These are phyloP conservation scores for Epistrophe eligans DNA, from an alignment of 2,888 invertebrate genomes.

Conservation along the genomic window DNA sequence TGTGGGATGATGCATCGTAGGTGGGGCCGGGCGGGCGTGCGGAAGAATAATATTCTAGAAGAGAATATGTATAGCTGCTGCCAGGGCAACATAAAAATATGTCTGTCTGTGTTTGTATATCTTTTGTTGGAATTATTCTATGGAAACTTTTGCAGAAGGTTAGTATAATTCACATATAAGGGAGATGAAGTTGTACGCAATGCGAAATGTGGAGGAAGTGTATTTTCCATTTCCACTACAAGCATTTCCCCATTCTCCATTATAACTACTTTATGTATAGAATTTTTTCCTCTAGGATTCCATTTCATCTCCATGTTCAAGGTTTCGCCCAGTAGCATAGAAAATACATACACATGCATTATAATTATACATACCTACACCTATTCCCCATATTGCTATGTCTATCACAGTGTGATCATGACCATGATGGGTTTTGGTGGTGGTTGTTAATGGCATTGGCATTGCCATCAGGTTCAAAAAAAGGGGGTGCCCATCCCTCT, in stretches of 20 bases:
- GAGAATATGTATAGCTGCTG: slow-evolving; percentile 8
- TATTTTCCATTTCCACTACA: slow-evolving; percentile 41
- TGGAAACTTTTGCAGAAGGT: slow-evolving; percentile 18
- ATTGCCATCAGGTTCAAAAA: slow-evolving; percentile 57
- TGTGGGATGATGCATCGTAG: slow-evolving; percentile 37
- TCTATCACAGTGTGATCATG: slow-evolving; percentile 53
- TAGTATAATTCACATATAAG: slow-evolving; percentile 8
- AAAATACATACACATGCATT: slow-evolving; percentile 33
- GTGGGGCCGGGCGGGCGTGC: background rate
- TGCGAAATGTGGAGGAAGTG: slow-evolving; percentile 62
- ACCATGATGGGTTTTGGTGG: slow-evolving; percentile 56
- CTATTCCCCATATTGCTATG: slow-evolving; percentile 25
- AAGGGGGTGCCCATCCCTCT: slow-evolving; percentile 35
- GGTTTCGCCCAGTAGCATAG: slow-evolving; percentile 74
- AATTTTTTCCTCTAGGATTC: slow-evolving; percentile 47
- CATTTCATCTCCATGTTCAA: slow-evolving; percentile 53
- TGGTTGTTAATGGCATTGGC: slow-evolving; percentile 70
- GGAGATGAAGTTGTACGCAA: slow-evolving; percentile 63
- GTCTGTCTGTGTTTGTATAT: slow-evolving; percentile 14
- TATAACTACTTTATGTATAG: background rate
- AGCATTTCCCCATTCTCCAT: background rate
- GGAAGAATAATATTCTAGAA: slow-evolving; percentile 25
- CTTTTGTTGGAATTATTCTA: slow-evolving; percentile 31
- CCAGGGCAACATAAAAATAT: slow-evolving; percentile 35
- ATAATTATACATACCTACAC: background rate